Evolutionary conservation across 2,797 vertebrate species (phyloP).

Genomic region (Garrulus glandarius): DNA sequence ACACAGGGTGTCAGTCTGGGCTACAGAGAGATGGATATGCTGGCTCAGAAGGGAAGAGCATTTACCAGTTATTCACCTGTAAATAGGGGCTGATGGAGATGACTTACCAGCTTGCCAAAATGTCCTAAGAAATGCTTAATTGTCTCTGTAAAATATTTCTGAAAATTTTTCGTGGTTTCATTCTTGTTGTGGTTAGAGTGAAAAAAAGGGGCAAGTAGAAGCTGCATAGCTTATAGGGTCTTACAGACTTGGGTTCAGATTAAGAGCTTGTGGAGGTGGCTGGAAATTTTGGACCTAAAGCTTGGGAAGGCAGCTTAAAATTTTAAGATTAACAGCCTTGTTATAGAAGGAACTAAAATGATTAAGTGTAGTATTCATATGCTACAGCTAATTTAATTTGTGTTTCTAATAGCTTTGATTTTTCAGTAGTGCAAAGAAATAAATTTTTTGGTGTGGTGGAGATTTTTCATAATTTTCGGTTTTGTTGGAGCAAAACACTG

Average conservation of each 20-base stretch:
- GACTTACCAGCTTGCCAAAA: neutral
- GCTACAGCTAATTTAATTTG: neutral
- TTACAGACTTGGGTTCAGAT: neutral
- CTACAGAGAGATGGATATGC: neutral
- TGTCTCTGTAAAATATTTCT: neutral
- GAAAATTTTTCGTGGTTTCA: neutral
- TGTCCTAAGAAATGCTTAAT: neutral
- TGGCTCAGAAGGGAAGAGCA: neutral
- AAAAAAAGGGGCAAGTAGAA: neutral
- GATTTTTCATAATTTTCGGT: neutral
- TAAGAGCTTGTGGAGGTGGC: neutral
- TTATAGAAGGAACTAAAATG: neutral
- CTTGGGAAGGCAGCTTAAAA: neutral
- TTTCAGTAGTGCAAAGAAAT: neutral
- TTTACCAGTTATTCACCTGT: neutral
- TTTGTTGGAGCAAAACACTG: neutral
- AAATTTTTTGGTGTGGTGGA: fast-evolving
- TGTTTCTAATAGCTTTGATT: neutral
- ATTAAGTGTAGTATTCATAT: neutral
- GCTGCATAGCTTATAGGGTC: neutral
- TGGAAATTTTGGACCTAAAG: neutral
- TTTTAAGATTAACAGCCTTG: neutral
- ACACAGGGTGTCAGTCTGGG: neutral
- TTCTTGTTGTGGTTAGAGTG: neutral
- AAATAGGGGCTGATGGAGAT: neutral